phyloP scores from a whole-genome alignment of 2,113 vertebrate genomes.

The Lamprotornis superbus region DNA sequence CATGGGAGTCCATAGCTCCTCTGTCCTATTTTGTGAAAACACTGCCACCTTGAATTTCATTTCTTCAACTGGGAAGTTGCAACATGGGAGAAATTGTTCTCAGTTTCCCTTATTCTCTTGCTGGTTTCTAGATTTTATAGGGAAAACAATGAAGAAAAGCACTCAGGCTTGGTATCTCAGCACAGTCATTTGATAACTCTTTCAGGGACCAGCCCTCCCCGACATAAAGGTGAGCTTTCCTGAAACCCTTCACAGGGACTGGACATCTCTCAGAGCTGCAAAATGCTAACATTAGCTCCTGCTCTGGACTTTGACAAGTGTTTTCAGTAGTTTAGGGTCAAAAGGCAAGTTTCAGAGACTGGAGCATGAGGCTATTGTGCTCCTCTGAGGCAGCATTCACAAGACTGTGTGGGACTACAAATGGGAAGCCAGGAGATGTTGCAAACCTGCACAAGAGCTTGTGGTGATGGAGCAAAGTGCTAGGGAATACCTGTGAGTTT shows the following conservation, averaged over 20 bases:
- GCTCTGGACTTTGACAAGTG: background rate
- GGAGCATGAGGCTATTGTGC: background rate
- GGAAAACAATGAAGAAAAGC: background rate
- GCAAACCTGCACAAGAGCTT: background rate
- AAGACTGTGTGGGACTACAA: background rate
- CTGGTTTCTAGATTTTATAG: background rate
- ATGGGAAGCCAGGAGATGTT: background rate
- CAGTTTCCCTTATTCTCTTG: background rate
- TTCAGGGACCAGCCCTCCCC: background rate
- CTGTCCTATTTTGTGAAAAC: background rate
- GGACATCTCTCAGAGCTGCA: background rate
- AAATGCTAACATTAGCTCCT: background rate
- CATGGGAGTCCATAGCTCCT: background rate
- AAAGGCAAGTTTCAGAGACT: background rate
- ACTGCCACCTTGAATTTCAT: background rate
- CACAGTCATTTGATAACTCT: background rate
- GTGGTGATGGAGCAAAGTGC: background rate
- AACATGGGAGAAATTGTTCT: background rate
- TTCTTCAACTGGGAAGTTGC: background rate
- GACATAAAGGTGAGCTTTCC: background rate
- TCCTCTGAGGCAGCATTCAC: background rate
- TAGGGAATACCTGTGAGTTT: background rate
- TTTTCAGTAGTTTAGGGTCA: background rate
- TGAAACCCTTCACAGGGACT: background rate
- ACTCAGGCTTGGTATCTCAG: background rate